phyloP scores from a whole-genome alignment of 2,888 invertebrate genomes.

The Aleiodes testaceus region DNA sequence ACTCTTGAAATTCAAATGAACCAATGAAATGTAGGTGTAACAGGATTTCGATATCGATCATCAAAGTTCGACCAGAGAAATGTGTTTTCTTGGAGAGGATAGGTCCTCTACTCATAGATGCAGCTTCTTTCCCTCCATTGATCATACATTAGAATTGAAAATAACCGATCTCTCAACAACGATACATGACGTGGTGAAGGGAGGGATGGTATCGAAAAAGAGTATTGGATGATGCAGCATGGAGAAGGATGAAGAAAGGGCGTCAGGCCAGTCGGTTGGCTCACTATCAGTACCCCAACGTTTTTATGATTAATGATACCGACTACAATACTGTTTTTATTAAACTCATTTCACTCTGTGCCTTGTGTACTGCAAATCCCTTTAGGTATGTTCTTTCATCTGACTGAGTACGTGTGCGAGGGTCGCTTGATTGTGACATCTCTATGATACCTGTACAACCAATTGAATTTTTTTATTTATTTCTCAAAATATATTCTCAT shows the following conservation, averaged over 20 bases:
- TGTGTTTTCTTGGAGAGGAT: too few species aligned
- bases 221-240: conserved; percentile 7
- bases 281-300: conserved; percentile 67
- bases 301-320: conserved; percentile 70
- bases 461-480: neutral
- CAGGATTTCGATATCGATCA: too few species aligned
- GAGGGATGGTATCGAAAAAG: conserved; percentile 44
- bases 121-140: neutral
- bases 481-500: conserved; percentile 4
- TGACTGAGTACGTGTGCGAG: conserved; percentile 46
- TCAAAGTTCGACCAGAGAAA: too few species aligned
- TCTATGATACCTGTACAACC: conserved; percentile 56
- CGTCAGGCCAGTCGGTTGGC: conserved; percentile 52
- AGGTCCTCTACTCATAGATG: neutral
- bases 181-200: conserved; percentile 62
- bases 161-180: conserved; percentile 58
- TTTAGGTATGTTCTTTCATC: conserved; percentile 22
- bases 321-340: conserved; percentile 72
- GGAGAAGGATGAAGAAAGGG: conserved; percentile 50
- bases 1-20: too few species aligned
- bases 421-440: conserved; percentile 66
- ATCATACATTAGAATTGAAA: conserved; percentile 23
- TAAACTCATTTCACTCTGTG: conserved; percentile 69
- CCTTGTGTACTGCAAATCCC: conserved; percentile 6
- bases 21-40: too few species aligned